Evolutionary conservation across 1,140 invertebrate species (phyloP).

Genomic region (Bombus superbus): DNA sequence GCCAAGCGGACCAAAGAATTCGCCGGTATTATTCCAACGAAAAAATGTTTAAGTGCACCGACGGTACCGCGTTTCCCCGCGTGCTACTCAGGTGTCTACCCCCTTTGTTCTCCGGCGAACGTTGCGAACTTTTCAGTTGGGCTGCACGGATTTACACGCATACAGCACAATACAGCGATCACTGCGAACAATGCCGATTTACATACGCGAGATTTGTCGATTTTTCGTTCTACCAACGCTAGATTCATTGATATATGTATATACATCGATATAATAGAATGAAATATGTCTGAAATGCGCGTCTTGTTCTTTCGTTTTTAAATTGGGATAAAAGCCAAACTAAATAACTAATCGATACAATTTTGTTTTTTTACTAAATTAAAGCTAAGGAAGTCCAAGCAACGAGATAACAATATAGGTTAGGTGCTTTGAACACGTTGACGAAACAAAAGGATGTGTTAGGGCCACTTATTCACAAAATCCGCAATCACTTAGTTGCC

Average conservation of each 20-base stretch:
- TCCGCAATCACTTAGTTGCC: too few relatives aligned
- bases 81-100: constrained; percentile 43
- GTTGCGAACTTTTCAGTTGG: constrained; percentile 32
- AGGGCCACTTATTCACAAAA: too few relatives aligned
- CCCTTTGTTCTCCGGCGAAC: constrained; percentile 46
- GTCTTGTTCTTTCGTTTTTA: too few relatives aligned
- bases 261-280: too few relatives aligned
- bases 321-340: too few relatives aligned
- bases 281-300: too few relatives aligned
- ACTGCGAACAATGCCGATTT: constrained; percentile 50
- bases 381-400: too few relatives aligned
- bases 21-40: constrained; percentile 44
- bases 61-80: constrained; percentile 8
- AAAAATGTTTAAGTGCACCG: constrained; percentile 41
- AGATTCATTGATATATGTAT: neutral
- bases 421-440: too few relatives aligned
- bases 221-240: neutral
- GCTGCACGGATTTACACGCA: constrained; percentile 25
- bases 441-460: too few relatives aligned
- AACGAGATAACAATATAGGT: too few relatives aligned
- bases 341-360: too few relatives aligned
- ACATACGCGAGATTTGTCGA: constrained; percentile 20
- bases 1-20: constrained; percentile 37
- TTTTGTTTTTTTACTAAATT: too few relatives aligned
- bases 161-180: constrained; percentile 39